phyloP scores from a whole-genome alignment of 2,797 vertebrate species.

The Hemitrygon akajei region DNA sequence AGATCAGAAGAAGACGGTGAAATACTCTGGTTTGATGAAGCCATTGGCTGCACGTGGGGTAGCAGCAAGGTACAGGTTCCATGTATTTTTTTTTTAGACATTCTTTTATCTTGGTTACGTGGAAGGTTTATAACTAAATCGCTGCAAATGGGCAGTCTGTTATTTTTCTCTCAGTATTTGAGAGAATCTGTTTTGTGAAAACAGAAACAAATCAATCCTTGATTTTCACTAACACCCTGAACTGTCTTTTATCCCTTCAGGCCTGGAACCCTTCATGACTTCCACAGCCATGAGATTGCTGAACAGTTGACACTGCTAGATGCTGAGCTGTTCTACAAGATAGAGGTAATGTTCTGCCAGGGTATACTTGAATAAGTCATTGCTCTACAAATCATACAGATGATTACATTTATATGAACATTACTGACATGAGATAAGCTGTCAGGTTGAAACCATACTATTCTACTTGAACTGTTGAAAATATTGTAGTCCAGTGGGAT shows the following conservation, averaged over 20 bases:
- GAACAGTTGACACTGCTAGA: conserved; percentile 96
- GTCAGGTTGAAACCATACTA: neutral
- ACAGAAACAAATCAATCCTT: neutral
- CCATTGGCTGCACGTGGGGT: conserved; percentile 86
- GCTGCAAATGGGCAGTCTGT: neutral
- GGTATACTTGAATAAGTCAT: neutral
- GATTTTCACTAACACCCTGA: neutral
- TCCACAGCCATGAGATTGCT: conserved; percentile 93
- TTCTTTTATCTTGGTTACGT: neutral
- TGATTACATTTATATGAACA: neutral
- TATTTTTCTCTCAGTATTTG: too few species aligned
- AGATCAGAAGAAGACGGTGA: conserved; percentile 85
- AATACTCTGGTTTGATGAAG: conserved; percentile 79
- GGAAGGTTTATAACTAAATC: neutral
- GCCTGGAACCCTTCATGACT: conserved; percentile 92
- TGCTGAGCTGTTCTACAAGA: conserved; percentile 95
- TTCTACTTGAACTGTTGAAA: neutral
- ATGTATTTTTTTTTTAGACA: too few species aligned
- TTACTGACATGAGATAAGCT: neutral
- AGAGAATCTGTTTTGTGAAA: neutral
- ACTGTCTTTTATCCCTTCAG: conserved; percentile 52
- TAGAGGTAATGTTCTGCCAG: conserved; percentile 64
- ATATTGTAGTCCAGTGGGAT: neutral
- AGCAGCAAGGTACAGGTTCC: conserved; percentile 74
- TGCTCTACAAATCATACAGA: neutral